phyloP scores from a whole-genome alignment of 2,113 vertebrate species.

The Butastur rufipennis region DNA sequence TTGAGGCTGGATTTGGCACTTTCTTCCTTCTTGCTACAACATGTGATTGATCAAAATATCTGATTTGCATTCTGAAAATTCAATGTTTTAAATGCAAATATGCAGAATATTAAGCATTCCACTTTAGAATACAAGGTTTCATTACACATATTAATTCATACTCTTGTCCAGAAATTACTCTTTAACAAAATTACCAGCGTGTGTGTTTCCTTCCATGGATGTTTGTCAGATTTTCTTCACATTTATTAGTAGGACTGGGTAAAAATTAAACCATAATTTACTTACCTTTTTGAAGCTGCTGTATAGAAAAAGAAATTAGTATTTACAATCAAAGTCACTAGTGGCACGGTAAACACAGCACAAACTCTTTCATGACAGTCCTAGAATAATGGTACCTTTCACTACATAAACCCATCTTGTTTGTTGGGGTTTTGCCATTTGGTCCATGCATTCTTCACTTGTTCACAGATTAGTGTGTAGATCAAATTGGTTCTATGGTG shows the following conservation, averaged over 20 bases:
- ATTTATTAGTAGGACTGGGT: neutral
- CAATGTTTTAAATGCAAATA: constrained; percentile 37
- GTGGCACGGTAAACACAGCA: neutral
- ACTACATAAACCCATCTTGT: neutral
- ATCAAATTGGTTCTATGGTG: neutral
- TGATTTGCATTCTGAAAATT: constrained; percentile 36
- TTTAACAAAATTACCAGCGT: neutral
- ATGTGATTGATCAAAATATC: constrained; percentile 59
- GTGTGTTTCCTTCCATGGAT: neutral
- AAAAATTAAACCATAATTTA: neutral
- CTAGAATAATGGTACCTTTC: neutral
- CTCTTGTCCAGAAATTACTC: neutral
- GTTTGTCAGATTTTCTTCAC: neutral
- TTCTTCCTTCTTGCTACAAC: neutral
- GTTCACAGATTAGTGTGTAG: neutral
- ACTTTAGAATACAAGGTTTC: neutral
- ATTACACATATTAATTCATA: constrained; percentile 4
- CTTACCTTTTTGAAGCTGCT: neutral
- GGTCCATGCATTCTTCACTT: neutral
- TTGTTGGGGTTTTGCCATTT: neutral
- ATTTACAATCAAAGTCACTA: neutral
- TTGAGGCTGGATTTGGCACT: constrained; percentile 20
- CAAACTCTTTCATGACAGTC: neutral
- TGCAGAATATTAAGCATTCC: neutral
- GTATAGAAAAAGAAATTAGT: neutral